Percentiles rank a stretch among this genome's conserved stretches.
phyloP scores from a whole-genome alignment of 1,140 invertebrate genomes.

The Pseudomyrmex dendroicus region DNA sequence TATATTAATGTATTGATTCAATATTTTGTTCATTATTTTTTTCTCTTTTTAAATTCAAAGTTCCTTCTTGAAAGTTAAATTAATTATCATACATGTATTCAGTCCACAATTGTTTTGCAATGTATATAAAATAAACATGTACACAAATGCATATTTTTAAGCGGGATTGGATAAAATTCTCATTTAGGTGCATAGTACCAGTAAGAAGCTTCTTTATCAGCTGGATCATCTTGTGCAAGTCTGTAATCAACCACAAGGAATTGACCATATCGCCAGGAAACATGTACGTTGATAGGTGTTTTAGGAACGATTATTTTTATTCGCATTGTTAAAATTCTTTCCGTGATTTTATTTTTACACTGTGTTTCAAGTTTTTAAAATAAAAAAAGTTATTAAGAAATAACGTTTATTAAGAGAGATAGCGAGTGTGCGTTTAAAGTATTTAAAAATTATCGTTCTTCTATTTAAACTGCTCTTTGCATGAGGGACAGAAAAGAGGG shows the following conservation, averaged over 20 bases:
- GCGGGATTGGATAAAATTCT: conserved; percentile 78
- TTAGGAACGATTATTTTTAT: conserved; percentile 13
- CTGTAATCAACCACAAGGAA: conserved; percentile 94
- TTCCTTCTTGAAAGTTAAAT: background rate
- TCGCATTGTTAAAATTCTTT: conserved; percentile 18
- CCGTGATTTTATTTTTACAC: background rate
- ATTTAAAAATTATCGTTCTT: background rate
- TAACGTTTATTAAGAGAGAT: conserved; percentile 61
- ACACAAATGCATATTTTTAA: conserved; percentile 49
- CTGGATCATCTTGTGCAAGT: conserved; percentile 98
- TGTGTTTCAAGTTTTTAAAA: conserved; percentile 34
- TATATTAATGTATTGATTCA: background rate
- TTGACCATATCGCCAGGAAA: conserved; percentile 89
- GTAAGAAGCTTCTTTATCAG: conserved; percentile 98
- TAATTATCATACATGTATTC: background rate
- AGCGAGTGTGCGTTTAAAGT: background rate
- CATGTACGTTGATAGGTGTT: conserved; percentile 86
- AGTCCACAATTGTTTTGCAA: background rate
- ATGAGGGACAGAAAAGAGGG: conserved; percentile 10
- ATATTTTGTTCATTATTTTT: background rate
- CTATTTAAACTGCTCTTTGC: conserved; percentile 6
- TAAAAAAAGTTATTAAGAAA: conserved; percentile 18
- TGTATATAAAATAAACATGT: background rate
- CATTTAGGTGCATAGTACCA: conserved; percentile 96
- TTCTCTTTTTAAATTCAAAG: background rate